These are phyloP conservation scores for Karalla daura DNA, from an alignment of 2,797 vertebrate species.

Conservation along the genomic window DNA sequence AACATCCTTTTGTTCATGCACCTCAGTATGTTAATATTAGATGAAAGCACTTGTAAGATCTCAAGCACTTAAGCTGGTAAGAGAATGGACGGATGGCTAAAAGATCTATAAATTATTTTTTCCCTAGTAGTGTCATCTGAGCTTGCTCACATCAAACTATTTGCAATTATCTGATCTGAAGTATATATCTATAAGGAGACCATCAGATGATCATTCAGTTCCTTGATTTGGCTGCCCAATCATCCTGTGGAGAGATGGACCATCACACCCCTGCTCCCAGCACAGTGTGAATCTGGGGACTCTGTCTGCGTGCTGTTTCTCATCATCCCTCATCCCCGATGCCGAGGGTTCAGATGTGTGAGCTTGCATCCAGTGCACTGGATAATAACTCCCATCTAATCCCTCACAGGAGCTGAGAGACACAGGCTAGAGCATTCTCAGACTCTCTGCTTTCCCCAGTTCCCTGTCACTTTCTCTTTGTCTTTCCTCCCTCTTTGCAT, in stretches of 20 bases:
- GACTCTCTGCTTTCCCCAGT: background rate
- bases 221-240: background rate
- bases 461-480: background rate
- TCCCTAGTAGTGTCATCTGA: too few species aligned
- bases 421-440: constrained; percentile 19
- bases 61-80: too few species aligned
- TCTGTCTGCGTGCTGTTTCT: background rate
- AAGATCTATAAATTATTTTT: too few species aligned
- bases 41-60: background rate
- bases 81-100: too few species aligned
- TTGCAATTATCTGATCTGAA: background rate
- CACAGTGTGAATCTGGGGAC: background rate
- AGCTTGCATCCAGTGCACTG: constrained; percentile 28
- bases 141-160: too few species aligned
- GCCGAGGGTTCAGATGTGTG: constrained; percentile 21
- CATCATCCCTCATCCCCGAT: background rate
- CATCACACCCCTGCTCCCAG: constrained; percentile 28
- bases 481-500: background rate
- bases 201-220: background rate
- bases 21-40: background rate
- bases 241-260: constrained; percentile 30
- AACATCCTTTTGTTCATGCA: constrained; percentile 4
- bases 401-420: background rate
- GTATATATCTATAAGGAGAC: too few species aligned
- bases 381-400: constrained; percentile 56